Base-by-base conservation (phyloP, 2,113 vertebrate genomes). In the Fulmarus glacialis region DNA sequence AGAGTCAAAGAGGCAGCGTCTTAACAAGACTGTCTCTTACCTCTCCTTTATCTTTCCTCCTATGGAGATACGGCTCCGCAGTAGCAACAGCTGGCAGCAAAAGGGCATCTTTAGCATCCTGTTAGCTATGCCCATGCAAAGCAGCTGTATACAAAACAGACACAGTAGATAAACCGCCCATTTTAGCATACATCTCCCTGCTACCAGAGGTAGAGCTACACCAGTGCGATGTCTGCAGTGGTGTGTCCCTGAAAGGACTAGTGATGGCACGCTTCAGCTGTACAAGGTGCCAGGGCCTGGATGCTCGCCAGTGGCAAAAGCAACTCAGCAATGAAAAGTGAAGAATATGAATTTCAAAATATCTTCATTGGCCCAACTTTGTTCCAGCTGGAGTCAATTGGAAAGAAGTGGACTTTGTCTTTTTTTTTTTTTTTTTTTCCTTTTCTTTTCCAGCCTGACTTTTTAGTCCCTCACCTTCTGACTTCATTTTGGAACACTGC, bases 401-500 rank as follows among this genome's bases (percentile, higher is more conserved):
- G 21, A 12, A 90, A 59, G 27, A 89, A 84, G 32, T 5, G 0
- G 23, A 80, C 3, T 6, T 8, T 43, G 16, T 16, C 17, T 15
- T 77, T 48, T 52, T 38, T n/a, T 55, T 22, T 47, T 38, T 24
- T 26, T 68, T 50, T 82, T 64, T 40, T 40, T 40, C 12, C 12
- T 40, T 40, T 40, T 40, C 32, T 55, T 72, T 89, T 56, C 23
- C 72, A 85, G 50, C 0, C 3, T 16, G 8, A 72, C 56, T 36
- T 78, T 60, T 94, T 90, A 63, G 62, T 87, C 38, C 34, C 40
- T 95, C 68, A 93, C 74, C 82, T 89, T 95, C 53, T 87, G 82
- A 96, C 82, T 87, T 74, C 32, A 66, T n/a, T 83, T 43, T 75
- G 73, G 75, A 94, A 92, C 2, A 3, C 36, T 5, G 3, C 38